A percentile compares a stretch with the other conserved stretches of the same genome.
These are phyloP conservation scores for Dioctria rufipes DNA, from an alignment of 2,888 invertebrate genomes.

Conservation along the genomic window DNA sequence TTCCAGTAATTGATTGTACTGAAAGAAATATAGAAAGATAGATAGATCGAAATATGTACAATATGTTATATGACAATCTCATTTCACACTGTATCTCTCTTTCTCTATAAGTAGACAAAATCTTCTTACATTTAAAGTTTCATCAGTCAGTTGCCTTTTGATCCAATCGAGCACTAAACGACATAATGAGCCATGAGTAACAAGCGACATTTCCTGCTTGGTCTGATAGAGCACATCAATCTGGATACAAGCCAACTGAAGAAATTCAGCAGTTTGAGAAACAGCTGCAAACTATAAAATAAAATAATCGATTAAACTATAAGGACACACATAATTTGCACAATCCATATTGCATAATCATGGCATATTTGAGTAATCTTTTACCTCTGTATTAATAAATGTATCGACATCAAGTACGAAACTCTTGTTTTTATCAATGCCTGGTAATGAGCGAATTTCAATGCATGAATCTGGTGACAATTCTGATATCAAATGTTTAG, in stretches of 20 bases:
- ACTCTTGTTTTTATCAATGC: constrained; percentile 74
- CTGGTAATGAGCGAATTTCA: constrained; percentile 76
- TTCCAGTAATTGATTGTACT: constrained; percentile 60
- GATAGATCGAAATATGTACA: no score
- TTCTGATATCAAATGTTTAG: constrained; percentile 78
- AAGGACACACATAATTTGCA: background rate
- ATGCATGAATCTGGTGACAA: constrained; percentile 76
- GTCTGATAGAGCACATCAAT: constrained; percentile 84
- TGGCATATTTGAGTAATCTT: background rate
- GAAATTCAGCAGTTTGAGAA: constrained; percentile 64
- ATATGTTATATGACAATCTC: no score
- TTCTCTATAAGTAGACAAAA: background rate
- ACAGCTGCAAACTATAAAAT: constrained; percentile 76
- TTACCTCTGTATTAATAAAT: constrained; percentile 80
- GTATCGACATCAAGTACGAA: constrained; percentile 79
- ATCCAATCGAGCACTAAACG: constrained; percentile 79
- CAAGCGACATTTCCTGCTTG: constrained; percentile 77
- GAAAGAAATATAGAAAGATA: constrained; percentile 28
- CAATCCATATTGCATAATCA: no score
- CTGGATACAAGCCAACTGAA: constrained; percentile 76
- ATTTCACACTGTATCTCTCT: background rate
- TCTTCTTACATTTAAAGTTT: constrained; percentile 63
- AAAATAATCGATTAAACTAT: constrained; percentile 20
- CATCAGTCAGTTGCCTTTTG: constrained; percentile 70
- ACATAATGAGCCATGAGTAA: constrained; percentile 75